Conservation (phyloP, 2,888 invertebrate genomes). For the Philopedon plagiatum region DNA sequence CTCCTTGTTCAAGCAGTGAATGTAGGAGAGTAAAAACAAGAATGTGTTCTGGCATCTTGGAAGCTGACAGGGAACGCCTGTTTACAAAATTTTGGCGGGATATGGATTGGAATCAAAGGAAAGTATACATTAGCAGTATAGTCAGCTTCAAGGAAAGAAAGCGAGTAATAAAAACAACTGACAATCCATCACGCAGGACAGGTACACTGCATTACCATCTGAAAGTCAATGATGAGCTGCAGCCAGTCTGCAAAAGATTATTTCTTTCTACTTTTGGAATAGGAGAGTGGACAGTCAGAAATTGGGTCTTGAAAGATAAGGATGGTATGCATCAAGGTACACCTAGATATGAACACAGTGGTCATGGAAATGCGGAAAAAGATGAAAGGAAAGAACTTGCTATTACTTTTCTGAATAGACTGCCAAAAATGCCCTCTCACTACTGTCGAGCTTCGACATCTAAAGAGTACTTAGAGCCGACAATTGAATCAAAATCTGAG, state of each 20-base stretch:
- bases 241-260: background rate
- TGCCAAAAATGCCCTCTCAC: too few relatives aligned
- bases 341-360: background rate
- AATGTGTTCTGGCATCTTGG: background rate
- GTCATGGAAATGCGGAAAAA: too few relatives aligned
- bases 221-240: background rate
- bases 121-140: conserved; percentile 24
- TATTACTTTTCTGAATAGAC: too few relatives aligned
- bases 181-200: conserved; percentile 19
- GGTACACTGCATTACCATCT: conserved; percentile 23
- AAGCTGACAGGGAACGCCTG: conserved; percentile 22
- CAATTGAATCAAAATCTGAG: too few relatives aligned
- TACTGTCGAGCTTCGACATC: too few relatives aligned
- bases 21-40: conserved; percentile 27
- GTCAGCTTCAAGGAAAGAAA: conserved; percentile 12
- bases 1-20: conserved; percentile 34
- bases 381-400: too few relatives aligned
- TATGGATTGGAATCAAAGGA: conserved; percentile 36
- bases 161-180: background rate
- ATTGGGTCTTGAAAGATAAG: background rate
- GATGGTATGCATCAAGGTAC: conserved; percentile 1
- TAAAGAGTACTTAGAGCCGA: too few relatives aligned
- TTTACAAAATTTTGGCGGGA: conserved; percentile 35
- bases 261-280: background rate
- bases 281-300: background rate